These are phyloP conservation scores for Apantesis nais DNA, from an alignment of 2,888 invertebrate species.

Conservation along the genomic window DNA sequence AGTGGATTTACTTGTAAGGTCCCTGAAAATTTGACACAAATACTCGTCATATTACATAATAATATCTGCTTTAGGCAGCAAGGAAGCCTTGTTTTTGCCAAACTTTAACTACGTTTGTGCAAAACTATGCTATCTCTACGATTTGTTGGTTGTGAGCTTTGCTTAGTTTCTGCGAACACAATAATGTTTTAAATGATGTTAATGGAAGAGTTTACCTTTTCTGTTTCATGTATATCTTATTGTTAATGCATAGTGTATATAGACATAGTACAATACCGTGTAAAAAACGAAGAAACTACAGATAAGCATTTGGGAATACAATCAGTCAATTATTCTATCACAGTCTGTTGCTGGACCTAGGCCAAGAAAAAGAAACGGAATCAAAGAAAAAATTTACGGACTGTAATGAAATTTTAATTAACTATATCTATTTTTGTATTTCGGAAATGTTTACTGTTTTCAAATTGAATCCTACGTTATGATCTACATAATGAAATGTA, in stretches of 20 bases:
- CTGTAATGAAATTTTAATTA: background rate
- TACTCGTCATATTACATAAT: background rate
- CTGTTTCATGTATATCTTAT: background rate
- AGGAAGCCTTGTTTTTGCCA: constrained; percentile 2
- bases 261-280: background rate
- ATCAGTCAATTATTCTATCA: background rate
- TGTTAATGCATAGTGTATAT: background rate
- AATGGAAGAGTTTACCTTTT: constrained; percentile 6
- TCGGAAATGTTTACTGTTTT: background rate
- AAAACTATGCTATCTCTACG: constrained; percentile 1
- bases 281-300: background rate
- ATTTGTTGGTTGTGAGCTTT: constrained; percentile 5
- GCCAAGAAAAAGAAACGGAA: background rate
- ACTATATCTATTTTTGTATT: background rate
- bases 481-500: background rate
- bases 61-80: background rate
- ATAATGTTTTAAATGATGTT: background rate
- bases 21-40: background rate
- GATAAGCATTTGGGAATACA: background rate
- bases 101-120: background rate
- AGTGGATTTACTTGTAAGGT: background rate
- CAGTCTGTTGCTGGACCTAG: background rate
- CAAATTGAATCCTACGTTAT: background rate
- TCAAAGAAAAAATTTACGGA: background rate
- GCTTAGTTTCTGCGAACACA: constrained; percentile 8